Percentiles rank a stretch among this genome's conserved stretches.
Conservation (phyloP, 53 echinoderm and acorn worm genomes). For the Astropecten irregularis region DNA sequence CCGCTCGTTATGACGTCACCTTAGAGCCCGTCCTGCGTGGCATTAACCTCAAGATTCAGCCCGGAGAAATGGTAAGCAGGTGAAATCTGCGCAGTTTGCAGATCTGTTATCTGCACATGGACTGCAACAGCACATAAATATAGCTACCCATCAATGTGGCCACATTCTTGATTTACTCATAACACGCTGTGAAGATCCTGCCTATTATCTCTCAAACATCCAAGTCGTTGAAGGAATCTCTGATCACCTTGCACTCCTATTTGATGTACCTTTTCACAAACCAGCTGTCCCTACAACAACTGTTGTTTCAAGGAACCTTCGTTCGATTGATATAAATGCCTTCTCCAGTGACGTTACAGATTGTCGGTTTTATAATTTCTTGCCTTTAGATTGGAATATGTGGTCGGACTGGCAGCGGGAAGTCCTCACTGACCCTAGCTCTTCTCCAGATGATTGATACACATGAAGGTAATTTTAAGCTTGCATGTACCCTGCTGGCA, state of each 20-base stretch:
- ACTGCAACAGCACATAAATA: conserved; percentile 1
- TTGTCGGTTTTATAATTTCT: not conserved
- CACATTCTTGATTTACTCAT: not conserved
- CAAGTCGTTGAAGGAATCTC: not conserved
- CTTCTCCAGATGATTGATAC: conserved; percentile 54
- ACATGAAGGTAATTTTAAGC: conserved; percentile 38
- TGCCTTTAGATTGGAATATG: conserved; percentile 73
- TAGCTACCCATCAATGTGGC: conserved; percentile 2
- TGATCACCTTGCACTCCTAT: not conserved
- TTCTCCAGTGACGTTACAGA: too few species aligned
- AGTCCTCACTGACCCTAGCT: conserved; percentile 62
- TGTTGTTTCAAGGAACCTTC: too few species aligned
- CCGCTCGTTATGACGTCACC: conserved; percentile 52
- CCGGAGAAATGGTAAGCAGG: conserved; percentile 60
- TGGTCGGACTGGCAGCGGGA: conserved; percentile 71
- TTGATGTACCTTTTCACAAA: not conserved
- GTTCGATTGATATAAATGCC: too few species aligned
- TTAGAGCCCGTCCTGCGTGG: conserved; percentile 56
- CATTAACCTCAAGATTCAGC: conserved; percentile 43
- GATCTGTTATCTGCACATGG: conserved; percentile 17
- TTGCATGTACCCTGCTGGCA: not conserved
- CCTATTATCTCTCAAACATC: not conserved
- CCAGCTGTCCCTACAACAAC: too few species aligned
- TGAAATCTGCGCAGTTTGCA: not conserved
- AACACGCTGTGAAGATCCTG: not conserved